Evolutionary conservation across 1,140 invertebrate species (phyloP).

Genomic region (Delia radicum): DNA sequence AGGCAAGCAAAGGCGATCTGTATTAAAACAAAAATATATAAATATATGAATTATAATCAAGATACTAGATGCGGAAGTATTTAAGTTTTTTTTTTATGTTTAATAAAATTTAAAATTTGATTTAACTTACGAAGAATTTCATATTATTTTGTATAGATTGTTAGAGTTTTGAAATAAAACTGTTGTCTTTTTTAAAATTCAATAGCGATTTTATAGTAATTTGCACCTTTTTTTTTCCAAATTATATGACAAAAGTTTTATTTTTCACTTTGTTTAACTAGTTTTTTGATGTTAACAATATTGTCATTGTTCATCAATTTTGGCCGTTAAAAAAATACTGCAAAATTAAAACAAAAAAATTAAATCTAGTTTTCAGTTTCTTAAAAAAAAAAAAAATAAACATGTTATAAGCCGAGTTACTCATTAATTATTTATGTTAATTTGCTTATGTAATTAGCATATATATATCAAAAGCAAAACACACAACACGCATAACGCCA

Average conservation of each 20-base stretch:
- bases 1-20: constrained; percentile 44
- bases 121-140: constrained; percentile 48
- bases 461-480: background rate
- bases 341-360: background rate
- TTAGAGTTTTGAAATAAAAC: constrained; percentile 1
- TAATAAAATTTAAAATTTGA: no score
- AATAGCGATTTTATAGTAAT: constrained; percentile 5
- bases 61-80: background rate
- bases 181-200: background rate
- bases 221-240: background rate
- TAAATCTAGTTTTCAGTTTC: background rate
- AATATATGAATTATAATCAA: constrained; percentile 11
- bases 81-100: background rate
- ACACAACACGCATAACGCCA: background rate
- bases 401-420: background rate
- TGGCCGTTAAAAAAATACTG: no score
- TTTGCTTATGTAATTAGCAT: constrained; percentile 12
- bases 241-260: background rate
- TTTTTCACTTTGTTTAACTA: background rate
- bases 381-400: background rate
- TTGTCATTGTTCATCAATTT: no score
- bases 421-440: constrained; percentile 19
- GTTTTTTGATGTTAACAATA: background rate
- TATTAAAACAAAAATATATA: background rate
- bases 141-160: constrained; percentile 32